Conservation (phyloP, 2,797 vertebrate genomes). For the Telmatherina bonti region DNA sequence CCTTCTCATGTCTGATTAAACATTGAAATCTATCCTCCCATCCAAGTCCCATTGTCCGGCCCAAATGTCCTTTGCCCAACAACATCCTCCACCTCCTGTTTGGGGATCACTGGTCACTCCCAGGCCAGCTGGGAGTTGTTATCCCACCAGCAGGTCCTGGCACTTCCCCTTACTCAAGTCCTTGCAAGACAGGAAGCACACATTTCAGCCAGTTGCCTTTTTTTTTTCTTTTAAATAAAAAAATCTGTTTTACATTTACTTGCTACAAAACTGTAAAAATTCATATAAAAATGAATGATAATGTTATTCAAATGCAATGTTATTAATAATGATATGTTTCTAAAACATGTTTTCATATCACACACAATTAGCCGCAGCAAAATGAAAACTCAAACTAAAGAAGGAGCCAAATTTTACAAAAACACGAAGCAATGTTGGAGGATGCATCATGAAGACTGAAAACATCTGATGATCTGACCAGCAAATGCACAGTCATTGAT, state of each 20-base stretch:
- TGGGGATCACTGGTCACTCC: slow-evolving; percentile 22
- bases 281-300: too few relatives aligned
- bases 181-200: slow-evolving; percentile 10
- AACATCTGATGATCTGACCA: not conserved
- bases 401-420: not conserved
- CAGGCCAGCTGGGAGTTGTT: slow-evolving; percentile 50
- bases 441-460: not conserved
- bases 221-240: not conserved
- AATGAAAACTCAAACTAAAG: too few relatives aligned
- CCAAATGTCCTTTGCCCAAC: slow-evolving; percentile 29
- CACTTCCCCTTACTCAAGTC: slow-evolving; percentile 27
- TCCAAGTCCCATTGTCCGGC: not conserved
- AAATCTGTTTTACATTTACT: not conserved
- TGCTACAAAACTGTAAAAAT: not conserved
- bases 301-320: not conserved
- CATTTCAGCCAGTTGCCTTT: not conserved
- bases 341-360: too few relatives aligned
- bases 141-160: slow-evolving; percentile 51
- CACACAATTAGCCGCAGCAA: too few relatives aligned
- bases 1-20: not conserved
- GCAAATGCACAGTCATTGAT: not conserved
- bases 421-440: not conserved
- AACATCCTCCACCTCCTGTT: slow-evolving; percentile 44
- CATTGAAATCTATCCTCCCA: not conserved
- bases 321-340: too few relatives aligned